Percentiles rank a stretch among this genome's conserved stretches.
These are phyloP conservation scores for Melolontha melolontha DNA, from an alignment of 2,888 invertebrate species.

Conservation along the genomic window DNA sequence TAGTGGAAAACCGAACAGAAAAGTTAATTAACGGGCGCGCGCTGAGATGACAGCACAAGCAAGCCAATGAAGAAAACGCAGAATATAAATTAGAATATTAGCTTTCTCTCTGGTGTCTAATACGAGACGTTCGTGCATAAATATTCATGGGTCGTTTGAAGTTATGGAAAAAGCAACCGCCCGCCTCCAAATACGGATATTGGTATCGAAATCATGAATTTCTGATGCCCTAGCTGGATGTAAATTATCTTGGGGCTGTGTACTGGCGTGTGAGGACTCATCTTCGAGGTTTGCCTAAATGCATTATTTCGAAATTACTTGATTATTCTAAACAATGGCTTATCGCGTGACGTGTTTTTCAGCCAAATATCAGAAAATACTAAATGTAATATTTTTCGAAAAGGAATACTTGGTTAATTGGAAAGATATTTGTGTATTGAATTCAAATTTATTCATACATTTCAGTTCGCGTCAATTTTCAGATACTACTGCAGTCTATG, in stretches of 20 bases:
- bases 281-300: not conserved
- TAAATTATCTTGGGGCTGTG: conserved; percentile 26
- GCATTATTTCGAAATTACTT: not conserved
- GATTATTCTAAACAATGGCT: no score
- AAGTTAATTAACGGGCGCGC: conserved; percentile 35
- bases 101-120: conserved; percentile 37
- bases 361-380: no score
- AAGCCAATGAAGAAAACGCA: conserved; percentile 32
- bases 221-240: conserved; percentile 30
- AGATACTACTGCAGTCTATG: no score
- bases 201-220: conserved; percentile 39
- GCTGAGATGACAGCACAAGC: conserved; percentile 24
- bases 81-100: conserved; percentile 47
- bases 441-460: no score
- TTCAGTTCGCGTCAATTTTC: no score
- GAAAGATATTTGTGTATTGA: no score
- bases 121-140: conserved; percentile 38
- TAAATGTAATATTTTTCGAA: no score
- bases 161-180: conserved; percentile 39
- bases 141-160: conserved; percentile 43
- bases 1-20: conserved; percentile 37
- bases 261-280: not conserved
- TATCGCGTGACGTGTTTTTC: no score
- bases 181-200: conserved; percentile 32
- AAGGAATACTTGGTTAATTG: no score